Conservation (phyloP, 2,888 invertebrate genomes). For the Polydesmus complanatus region DNA sequence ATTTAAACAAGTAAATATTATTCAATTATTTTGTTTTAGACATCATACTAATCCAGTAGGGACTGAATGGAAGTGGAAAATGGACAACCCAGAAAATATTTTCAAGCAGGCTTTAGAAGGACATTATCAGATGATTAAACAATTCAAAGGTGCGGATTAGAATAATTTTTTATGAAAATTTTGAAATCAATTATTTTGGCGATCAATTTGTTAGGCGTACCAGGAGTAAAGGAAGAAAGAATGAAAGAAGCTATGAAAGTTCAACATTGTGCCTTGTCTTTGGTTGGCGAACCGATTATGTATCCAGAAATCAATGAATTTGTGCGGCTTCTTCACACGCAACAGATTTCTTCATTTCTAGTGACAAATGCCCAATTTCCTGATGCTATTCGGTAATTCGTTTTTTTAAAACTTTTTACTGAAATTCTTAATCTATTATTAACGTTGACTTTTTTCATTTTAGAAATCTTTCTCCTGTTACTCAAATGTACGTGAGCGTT, state of each 20-base stretch:
- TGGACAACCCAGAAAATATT: slow-evolving; percentile 40
- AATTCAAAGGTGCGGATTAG: slow-evolving; percentile 30
- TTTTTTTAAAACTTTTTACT: background rate
- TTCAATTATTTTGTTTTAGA: slow-evolving; percentile 9
- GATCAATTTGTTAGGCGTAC: slow-evolving; percentile 39
- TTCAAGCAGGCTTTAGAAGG: slow-evolving; percentile 39
- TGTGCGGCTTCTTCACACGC: slow-evolving; percentile 36
- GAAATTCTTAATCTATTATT: too few relatives aligned
- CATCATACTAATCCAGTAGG: slow-evolving; percentile 40
- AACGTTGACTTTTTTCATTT: too few relatives aligned
- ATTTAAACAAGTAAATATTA: background rate
- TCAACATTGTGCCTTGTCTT: slow-evolving; percentile 42
- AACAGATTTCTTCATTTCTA: slow-evolving; percentile 41
- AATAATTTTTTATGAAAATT: too few relatives aligned
- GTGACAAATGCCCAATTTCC: slow-evolving; percentile 48
- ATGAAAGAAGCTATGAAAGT: slow-evolving; percentile 38
- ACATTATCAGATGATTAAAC: slow-evolving; percentile 41
- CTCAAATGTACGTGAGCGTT: slow-evolving; percentile 44
- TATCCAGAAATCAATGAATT: slow-evolving; percentile 44
- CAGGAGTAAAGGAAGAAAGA: slow-evolving; percentile 39
- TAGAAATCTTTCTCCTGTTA: slow-evolving; percentile 38
- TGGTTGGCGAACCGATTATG: slow-evolving; percentile 48
- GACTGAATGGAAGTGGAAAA: slow-evolving; percentile 47
- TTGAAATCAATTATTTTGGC: too few relatives aligned
- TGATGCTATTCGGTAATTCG: slow-evolving; percentile 37